Evolutionary conservation across 2,113 vertebrate species (phyloP), one percentile per base, ranked within the genome.

Genomic region (Theristicus caerulescens): DNA sequence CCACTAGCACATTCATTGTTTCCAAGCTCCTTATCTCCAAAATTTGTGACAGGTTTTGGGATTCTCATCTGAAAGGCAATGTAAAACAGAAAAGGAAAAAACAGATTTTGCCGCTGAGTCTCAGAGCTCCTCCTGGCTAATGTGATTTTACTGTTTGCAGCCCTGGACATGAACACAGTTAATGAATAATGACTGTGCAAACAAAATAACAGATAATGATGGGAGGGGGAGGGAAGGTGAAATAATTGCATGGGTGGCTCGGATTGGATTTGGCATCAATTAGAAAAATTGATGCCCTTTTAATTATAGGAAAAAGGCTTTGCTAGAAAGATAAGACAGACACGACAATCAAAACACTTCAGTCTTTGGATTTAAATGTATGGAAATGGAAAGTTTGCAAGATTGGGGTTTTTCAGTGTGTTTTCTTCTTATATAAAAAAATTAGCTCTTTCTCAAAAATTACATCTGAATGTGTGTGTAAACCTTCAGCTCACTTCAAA

Each of bases 161-260:
- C 77, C 54, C 67, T 86, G 38, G 89, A 95, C 67, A 79, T 67
- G 69, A 82, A 59, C 34, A 80, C 24, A 70, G 88, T 94, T 95
- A 96, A 95, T 95, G 87, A 97, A 88, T 80, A 91, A 96, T 92
- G 93, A 82, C 79, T 70, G 79, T 44, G 64, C 80, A 95, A 93
- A 93, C 93, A 94, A 95, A 97, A 91, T 80, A 96, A 69, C 96
- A 95, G 89, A 96, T 90, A 95, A 80, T 90, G 93, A 88, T 62
- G 77, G 92, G 49, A 88, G 74, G 66, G 32, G 44, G 84, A 77
- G 74, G 58, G 78, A 88, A 90, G 65, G 27, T 77, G 58, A 89
- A 70, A 90, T 44, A 86, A 87, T 44, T 85, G 91, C 19, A 44
- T 54, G 69, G 73, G 93, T 82, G 65, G 85, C 51, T 80, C 58